These are phyloP conservation scores for Tenualosa thibaudeaui DNA, from an alignment of 2,797 vertebrate species.

Conservation along the genomic window DNA sequence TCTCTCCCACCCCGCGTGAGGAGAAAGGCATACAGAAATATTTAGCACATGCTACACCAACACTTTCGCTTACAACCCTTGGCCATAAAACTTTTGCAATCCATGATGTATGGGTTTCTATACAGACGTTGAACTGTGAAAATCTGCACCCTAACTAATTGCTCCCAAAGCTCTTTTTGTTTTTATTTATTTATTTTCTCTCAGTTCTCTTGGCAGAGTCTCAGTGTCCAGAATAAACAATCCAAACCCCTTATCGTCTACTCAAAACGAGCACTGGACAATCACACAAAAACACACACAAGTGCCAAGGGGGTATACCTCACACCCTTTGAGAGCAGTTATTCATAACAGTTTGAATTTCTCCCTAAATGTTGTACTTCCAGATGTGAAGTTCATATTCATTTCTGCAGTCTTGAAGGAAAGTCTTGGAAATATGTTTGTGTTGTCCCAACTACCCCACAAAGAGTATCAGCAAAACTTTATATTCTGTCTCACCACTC, in stretches of 20 bases:
- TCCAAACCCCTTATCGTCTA: not conserved
- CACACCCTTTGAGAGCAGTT: slow-evolving; percentile 17
- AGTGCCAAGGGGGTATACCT: not conserved
- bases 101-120: not conserved
- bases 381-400: slow-evolving; percentile 18
- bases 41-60: slow-evolving; percentile 16
- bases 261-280: not conserved
- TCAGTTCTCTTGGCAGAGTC: not conserved
- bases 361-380: not conserved
- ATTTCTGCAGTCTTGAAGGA: not conserved
- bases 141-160: slow-evolving; percentile 11
- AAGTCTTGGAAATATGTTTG: slow-evolving; percentile 12
- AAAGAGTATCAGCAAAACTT: slow-evolving; percentile 16
- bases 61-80: slow-evolving; percentile 2
- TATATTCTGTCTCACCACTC: slow-evolving; percentile 15
- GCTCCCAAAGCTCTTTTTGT: slow-evolving; percentile 9
- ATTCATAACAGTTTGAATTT: slow-evolving; percentile 1
- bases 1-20: not conserved
- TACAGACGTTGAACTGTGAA: not conserved
- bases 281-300: not conserved
- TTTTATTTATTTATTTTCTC: not conserved
- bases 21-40: slow-evolving; percentile 9
- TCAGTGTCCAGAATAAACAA: not conserved
- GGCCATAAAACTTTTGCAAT: slow-evolving; percentile 11
- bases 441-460: not conserved